phyloP scores from a whole-genome alignment of 2,113 vertebrate species.

The Nestor notabilis region DNA sequence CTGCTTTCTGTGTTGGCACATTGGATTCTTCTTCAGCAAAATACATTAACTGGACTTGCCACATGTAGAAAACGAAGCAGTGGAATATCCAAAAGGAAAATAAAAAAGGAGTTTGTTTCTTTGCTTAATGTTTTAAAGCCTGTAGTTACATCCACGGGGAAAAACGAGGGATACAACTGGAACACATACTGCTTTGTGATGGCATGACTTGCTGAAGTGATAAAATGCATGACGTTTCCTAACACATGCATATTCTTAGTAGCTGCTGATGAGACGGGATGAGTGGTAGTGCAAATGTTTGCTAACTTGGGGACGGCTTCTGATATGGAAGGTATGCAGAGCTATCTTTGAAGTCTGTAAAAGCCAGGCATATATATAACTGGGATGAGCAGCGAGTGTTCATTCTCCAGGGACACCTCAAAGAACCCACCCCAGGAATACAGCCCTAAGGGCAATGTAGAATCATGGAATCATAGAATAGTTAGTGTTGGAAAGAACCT shows the following conservation, averaged over 20 bases:
- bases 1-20: rapidly evolving
- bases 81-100: not conserved
- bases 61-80: not conserved
- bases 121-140: not conserved
- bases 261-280: conserved; percentile 36
- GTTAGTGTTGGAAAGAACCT: not conserved
- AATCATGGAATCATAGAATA: not conserved
- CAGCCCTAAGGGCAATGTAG: not conserved
- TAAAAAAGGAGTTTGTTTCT: not conserved
- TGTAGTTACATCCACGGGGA: not conserved
- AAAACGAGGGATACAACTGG: not conserved
- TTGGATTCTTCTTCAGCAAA: not conserved
- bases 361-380: not conserved
- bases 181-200: not conserved
- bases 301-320: not conserved
- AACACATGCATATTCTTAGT: conserved; percentile 50
- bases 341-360: conserved; percentile 10
- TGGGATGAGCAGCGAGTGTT: not conserved
- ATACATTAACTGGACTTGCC: not conserved
- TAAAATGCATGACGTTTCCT: not conserved
- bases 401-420: not conserved
- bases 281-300: conserved; percentile 45
- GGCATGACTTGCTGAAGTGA: not conserved
- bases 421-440: not conserved
- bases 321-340: conserved; percentile 29